phyloP scores from a whole-genome alignment of 2,888 invertebrate species.

The Agonopterix arenella region DNA sequence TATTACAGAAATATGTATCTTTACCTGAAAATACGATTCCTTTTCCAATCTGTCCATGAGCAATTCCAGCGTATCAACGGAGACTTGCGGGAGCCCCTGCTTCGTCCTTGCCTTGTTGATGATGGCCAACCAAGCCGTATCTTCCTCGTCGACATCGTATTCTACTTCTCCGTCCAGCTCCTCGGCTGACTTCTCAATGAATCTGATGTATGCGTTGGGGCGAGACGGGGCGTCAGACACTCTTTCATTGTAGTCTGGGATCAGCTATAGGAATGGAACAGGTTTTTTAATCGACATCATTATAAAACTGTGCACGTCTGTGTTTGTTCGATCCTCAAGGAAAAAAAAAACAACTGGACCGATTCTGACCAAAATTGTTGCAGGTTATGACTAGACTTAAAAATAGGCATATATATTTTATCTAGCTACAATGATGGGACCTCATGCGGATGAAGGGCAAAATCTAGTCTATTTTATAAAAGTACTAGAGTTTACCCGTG shows the following conservation, averaged over 20 bases:
- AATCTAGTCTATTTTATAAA: too few relatives aligned
- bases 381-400: too few relatives aligned
- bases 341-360: too few relatives aligned
- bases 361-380: too few relatives aligned
- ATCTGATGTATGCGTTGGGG: conserved; percentile 93
- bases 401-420: too few relatives aligned
- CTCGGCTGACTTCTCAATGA: conserved; percentile 95
- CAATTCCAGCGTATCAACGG: conserved; percentile 93
- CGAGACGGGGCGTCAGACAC: conserved; percentile 89
- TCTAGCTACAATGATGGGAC: too few relatives aligned
- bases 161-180: conserved; percentile 96
- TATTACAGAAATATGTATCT: too few relatives aligned
- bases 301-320: too few relatives aligned
- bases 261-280: conserved; percentile 47
- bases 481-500: too few relatives aligned
- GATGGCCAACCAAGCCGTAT: conserved; percentile 94
- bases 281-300: background rate
- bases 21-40: conserved; percentile 94
- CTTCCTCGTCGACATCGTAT: conserved; percentile 99
- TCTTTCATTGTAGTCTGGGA: conserved; percentile 83
- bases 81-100: conserved; percentile 84
- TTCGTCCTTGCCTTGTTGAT: conserved; percentile 90
- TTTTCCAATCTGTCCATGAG: conserved; percentile 98
- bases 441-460: too few relatives aligned
- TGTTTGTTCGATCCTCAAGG: too few relatives aligned